These are phyloP conservation scores for Megaptera novaeangliae DNA, from an alignment of 2,113 vertebrate species.

Conservation along the genomic window DNA sequence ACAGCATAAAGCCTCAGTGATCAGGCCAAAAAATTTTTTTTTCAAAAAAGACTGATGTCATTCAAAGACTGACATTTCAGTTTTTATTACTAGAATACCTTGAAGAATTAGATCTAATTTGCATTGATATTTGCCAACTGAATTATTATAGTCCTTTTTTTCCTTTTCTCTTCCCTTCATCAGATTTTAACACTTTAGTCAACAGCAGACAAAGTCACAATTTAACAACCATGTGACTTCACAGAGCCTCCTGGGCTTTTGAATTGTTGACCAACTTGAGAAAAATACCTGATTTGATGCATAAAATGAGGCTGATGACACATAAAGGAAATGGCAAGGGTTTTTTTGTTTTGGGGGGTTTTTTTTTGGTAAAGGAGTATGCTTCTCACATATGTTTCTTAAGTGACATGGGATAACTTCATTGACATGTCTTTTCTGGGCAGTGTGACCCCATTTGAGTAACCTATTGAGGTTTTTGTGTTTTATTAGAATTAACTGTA, in stretches of 20 bases:
- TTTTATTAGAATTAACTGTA: slow-evolving; percentile 39
- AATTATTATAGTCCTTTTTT: slow-evolving; percentile 71
- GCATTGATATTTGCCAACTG: slow-evolving; percentile 67
- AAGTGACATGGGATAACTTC: background rate
- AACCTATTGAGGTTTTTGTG: slow-evolving; percentile 6
- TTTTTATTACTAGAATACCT: slow-evolving; percentile 74
- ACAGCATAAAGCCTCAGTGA: background rate
- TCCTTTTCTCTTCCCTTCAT: slow-evolving; percentile 34
- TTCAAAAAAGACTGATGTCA: slow-evolving; percentile 8
- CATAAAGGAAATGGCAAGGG: background rate
- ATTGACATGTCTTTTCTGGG: background rate
- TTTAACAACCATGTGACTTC: slow-evolving; percentile 19
- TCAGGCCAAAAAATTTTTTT: background rate
- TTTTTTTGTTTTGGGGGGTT: background rate
- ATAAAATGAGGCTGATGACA: slow-evolving; percentile 6
- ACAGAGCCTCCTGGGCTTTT: slow-evolving; percentile 31
- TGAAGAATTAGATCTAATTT: slow-evolving; percentile 78
- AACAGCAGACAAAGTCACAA: slow-evolving; percentile 50
- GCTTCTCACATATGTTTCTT: background rate
- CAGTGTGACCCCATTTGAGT: background rate
- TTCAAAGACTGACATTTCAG: slow-evolving; percentile 72
- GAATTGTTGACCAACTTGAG: slow-evolving; percentile 3
- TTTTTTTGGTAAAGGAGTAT: background rate
- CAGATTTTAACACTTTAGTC: slow-evolving; percentile 57
- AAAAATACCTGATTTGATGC: slow-evolving; percentile 50